Conservation (phyloP, 1,140 invertebrate genomes). For the Melitaea cinxia region DNA sequence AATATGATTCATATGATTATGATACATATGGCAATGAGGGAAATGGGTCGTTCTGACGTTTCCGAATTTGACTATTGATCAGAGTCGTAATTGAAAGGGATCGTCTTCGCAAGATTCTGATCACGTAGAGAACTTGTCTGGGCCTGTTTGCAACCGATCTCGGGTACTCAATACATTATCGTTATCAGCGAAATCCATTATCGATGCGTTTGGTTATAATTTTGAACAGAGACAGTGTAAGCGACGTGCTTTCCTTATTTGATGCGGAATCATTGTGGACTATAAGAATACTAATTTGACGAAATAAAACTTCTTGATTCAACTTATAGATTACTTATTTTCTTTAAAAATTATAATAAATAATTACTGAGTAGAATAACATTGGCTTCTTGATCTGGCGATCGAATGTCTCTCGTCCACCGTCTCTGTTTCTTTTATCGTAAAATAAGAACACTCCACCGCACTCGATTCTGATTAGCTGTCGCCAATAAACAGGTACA, state of each 20-base stretch:
- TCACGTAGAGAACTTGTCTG: conserved; percentile 47
- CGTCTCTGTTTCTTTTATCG: too few relatives aligned
- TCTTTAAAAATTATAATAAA: too few relatives aligned
- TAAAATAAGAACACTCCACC: too few relatives aligned
- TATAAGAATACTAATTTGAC: neutral
- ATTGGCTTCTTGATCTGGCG: too few relatives aligned
- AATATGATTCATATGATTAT: conserved; percentile 24
- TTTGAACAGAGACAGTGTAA: conserved; percentile 15
- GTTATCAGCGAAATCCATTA: conserved; percentile 66
- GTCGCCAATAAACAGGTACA: too few relatives aligned
- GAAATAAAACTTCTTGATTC: neutral
- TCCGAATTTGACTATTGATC: conserved; percentile 66
- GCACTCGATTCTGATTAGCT: too few relatives aligned
- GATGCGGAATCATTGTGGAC: neutral
- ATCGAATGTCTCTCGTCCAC: too few relatives aligned
- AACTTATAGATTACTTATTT: too few relatives aligned
- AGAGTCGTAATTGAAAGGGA: conserved; percentile 62
- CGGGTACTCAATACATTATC: conserved; percentile 61
- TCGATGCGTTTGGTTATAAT: conserved; percentile 54
- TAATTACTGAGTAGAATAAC: too few relatives aligned
- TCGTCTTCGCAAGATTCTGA: conserved; percentile 46
- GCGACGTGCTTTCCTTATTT: neutral
- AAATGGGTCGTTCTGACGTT: conserved; percentile 40
- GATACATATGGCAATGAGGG: conserved; percentile 20
- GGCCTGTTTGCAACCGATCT: conserved; percentile 47